These are phyloP conservation scores for Beroe ovata DNA, from an alignment of 37 sponge, comb jelly and placozoan species.

Conservation along the genomic window DNA sequence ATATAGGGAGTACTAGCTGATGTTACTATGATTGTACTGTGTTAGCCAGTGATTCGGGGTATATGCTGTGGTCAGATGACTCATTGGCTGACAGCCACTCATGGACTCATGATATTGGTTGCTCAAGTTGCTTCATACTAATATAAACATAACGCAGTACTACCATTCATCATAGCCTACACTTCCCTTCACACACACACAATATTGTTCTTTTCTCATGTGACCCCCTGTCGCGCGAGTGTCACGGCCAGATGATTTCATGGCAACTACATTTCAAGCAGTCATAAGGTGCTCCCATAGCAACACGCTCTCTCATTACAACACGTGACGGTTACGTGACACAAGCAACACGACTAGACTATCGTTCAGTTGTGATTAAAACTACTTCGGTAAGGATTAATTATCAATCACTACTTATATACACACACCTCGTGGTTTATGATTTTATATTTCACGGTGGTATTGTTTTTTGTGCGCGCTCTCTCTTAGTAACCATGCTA, in stretches of 20 bases:
- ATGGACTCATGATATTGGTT: too few species aligned
- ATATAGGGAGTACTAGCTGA: too few species aligned
- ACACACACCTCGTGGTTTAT: not conserved
- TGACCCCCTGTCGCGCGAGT: too few species aligned
- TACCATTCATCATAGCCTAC: too few species aligned
- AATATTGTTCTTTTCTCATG: too few species aligned
- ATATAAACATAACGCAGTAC: too few species aligned
- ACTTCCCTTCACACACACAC: too few species aligned
- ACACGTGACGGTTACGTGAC: constrained; percentile 18
- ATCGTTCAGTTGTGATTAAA: constrained; percentile 16
- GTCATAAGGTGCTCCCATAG: not conserved
- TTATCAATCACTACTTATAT: not conserved
- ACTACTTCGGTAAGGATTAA: constrained; percentile 60
- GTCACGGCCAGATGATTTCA: not conserved
- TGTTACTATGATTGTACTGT: too few species aligned
- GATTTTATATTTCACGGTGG: not conserved
- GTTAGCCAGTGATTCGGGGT: too few species aligned
- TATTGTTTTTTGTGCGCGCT: not conserved
- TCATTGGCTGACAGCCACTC: too few species aligned
- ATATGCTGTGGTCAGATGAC: too few species aligned
- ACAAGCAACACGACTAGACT: not conserved
- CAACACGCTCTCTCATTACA: not conserved
- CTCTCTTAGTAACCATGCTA: not conserved
- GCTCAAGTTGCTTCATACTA: too few species aligned
- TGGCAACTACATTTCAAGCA: not conserved